Evolutionary conservation across 2,797 vertebrate species (phyloP).

Genomic region (Phrynocephalus guinanensis): DNA sequence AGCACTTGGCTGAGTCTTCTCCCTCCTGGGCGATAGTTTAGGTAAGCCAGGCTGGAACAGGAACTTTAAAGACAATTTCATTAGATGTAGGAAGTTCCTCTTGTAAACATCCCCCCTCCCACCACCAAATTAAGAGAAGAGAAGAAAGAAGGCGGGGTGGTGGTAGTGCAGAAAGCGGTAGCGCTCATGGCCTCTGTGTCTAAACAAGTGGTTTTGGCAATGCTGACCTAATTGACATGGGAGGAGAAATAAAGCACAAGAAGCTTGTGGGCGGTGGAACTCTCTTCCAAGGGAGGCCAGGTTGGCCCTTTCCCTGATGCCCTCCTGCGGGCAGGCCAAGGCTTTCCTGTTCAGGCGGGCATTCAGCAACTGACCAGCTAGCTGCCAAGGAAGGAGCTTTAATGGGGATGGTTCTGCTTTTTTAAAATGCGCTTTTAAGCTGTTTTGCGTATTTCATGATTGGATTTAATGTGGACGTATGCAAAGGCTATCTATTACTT

Average conservation of each 20-base stretch:
- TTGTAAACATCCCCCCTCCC: neutral
- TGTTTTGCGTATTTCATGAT: too few relatives aligned
- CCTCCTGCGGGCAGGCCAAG: too few relatives aligned
- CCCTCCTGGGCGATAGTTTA: conserved; percentile 22
- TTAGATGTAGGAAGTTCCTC: conserved; percentile 29
- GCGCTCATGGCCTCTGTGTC: neutral
- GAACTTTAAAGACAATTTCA: conserved; percentile 30
- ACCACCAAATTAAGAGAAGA: conserved; percentile 3
- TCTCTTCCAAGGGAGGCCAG: too few relatives aligned
- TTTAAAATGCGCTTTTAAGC: too few relatives aligned
- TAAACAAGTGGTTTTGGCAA: conserved; percentile 36
- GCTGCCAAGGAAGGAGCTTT: too few relatives aligned
- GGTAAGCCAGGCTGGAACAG: conserved; percentile 26
- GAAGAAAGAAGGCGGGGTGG: neutral
- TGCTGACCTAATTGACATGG: conserved; percentile 16
- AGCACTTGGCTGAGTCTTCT: conserved; percentile 21
- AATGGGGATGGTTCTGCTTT: too few relatives aligned
- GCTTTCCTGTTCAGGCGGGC: too few relatives aligned
- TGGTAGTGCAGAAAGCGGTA: neutral
- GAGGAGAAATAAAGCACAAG: neutral
- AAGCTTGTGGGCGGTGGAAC: neutral
- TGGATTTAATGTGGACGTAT: too few relatives aligned
- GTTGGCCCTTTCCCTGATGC: too few relatives aligned
- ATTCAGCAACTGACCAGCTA: too few relatives aligned
- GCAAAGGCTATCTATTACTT: too few relatives aligned